A percentile compares a stretch with the other conserved stretches of the same genome.
Evolutionary conservation across 1,140 invertebrate species (phyloP).

Genomic region (Scaptodrosophila lebanonensis): DNA sequence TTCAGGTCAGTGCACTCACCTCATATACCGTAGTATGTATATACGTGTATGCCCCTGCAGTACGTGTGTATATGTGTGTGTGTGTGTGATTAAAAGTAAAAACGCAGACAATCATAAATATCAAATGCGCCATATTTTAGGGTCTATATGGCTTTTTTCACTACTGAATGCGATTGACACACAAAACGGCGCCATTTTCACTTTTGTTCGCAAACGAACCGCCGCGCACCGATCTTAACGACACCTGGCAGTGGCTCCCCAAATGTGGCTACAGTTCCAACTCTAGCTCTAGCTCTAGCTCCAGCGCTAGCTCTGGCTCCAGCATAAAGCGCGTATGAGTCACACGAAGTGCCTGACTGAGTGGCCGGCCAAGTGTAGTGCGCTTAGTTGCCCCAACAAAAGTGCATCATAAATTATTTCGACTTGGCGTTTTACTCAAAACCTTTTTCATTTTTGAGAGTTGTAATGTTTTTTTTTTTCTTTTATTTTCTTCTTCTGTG

Average conservation of each 20-base stretch:
- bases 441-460: slow-evolving; percentile 37
- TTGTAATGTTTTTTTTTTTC: no score
- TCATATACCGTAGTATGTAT: no score
- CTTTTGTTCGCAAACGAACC: slow-evolving; percentile 63
- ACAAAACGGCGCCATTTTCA: slow-evolving; percentile 38
- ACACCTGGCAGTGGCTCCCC: slow-evolving; percentile 53
- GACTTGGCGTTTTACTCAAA: slow-evolving; percentile 39
- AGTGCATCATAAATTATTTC: slow-evolving; percentile 74
- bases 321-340: no score
- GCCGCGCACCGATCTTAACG: no score
- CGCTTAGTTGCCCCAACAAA: slow-evolving; percentile 34
- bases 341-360: slow-evolving; percentile 24
- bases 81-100: slow-evolving; percentile 64
- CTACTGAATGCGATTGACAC: not conserved
- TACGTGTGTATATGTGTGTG: slow-evolving; percentile 23
- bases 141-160: slow-evolving; percentile 25
- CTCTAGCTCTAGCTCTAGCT: no score
- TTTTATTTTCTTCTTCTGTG: no score
- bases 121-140: slow-evolving; percentile 70
- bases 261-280: no score
- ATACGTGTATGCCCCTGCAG: no score
- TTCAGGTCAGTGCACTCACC: slow-evolving; percentile 63
- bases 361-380: slow-evolving; percentile 21
- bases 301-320: no score
- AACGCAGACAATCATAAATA: slow-evolving; percentile 69